A percentile compares a stretch with the other conserved stretches of the same genome.
Conservation (phyloP, 2,888 invertebrate genomes). For the Conops quadrifasciatus region DNA sequence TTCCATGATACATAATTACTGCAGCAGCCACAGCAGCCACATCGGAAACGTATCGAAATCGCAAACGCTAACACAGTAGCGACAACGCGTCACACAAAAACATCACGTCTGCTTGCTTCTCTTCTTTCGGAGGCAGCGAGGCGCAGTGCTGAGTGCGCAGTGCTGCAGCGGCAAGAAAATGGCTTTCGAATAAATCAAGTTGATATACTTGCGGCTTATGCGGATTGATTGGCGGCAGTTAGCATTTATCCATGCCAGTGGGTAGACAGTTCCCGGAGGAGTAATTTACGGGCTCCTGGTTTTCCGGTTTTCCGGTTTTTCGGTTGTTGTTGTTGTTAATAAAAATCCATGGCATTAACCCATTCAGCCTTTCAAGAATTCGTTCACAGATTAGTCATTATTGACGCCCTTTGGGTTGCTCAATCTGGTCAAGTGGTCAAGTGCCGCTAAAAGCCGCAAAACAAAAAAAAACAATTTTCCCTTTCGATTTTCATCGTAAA, state of each 20-base stretch:
- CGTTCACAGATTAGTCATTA: conserved; percentile 16
- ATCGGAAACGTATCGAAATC: background rate
- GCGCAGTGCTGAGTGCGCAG: background rate
- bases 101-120: background rate
- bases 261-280: too few species aligned
- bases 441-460: background rate
- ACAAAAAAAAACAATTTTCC: too few species aligned
- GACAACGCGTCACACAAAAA: background rate
- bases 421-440: background rate
- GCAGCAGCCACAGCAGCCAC: background rate
- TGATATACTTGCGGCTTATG: too few species aligned
- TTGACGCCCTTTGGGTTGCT: background rate
- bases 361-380: conserved; percentile 9
- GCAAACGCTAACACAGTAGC: background rate
- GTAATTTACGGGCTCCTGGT: too few species aligned
- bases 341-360: background rate
- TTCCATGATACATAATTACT: conserved; percentile 10
- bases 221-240: too few species aligned
- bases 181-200: too few species aligned
- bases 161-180: background rate
- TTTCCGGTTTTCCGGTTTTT: too few species aligned
- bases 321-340: background rate
- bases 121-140: background rate
- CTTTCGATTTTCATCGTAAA: background rate
- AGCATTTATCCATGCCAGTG: too few species aligned